These are phyloP conservation scores for Apamea epomidion DNA, from an alignment of 2,888 invertebrate genomes.

Conservation along the genomic window DNA sequence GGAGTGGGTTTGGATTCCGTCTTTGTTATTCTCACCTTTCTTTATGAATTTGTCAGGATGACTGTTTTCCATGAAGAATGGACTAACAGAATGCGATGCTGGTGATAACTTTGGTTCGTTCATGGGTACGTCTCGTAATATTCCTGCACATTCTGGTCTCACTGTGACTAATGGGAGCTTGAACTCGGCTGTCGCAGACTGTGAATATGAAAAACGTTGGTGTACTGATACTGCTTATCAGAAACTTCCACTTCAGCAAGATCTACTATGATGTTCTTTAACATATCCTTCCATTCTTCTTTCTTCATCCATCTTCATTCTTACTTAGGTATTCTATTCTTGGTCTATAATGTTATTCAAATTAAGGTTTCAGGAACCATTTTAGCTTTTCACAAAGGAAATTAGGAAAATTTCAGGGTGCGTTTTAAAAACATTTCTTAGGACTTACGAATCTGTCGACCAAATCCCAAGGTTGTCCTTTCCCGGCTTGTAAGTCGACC, in stretches of 20 bases:
- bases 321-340: slow-evolving; percentile 60
- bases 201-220: slow-evolving; percentile 47
- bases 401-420: background rate
- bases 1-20: background rate
- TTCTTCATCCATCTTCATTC: slow-evolving; percentile 71
- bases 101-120: slow-evolving; percentile 91
- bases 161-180: slow-evolving; percentile 93
- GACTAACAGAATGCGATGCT: slow-evolving; percentile 90
- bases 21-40: slow-evolving; percentile 87
- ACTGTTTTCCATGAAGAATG: slow-evolving; percentile 92
- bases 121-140: slow-evolving; percentile 91
- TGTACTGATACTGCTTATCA: slow-evolving; percentile 19
- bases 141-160: slow-evolving; percentile 92
- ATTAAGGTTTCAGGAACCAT: background rate
- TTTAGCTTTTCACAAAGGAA: slow-evolving; percentile 8
- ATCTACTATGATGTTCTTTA: slow-evolving; percentile 1
- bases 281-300: slow-evolving; percentile 57
- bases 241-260: background rate
- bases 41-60: slow-evolving; percentile 92
- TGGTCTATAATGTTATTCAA: background rate
- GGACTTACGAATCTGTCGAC: slow-evolving; percentile 91
- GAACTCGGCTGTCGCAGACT: slow-evolving; percentile 93
- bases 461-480: slow-evolving; percentile 91
- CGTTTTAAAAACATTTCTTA: slow-evolving; percentile 21
- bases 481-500: slow-evolving; percentile 91